A percentile compares a stretch with the other conserved stretches of the same genome.
Conservation (phyloP, 2,113 vertebrate genomes). For the Chloropsis hardwickii region DNA sequence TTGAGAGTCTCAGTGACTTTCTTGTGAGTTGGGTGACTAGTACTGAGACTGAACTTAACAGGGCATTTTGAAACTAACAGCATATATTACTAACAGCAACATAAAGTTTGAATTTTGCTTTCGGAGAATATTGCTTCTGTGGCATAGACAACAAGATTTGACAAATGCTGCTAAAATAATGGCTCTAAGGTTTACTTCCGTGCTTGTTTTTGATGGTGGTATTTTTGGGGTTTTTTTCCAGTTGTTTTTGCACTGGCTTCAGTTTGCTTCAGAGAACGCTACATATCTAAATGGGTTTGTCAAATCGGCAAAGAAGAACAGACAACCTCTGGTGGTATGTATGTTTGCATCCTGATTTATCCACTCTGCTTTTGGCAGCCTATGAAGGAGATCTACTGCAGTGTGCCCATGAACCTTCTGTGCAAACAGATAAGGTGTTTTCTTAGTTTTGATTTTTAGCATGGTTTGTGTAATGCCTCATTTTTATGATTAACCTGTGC, state of each 20-base stretch:
- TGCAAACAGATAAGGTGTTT: neutral
- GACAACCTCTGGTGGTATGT: neutral
- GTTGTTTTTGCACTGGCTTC: neutral
- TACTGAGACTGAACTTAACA: neutral
- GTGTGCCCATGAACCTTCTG: accelerated
- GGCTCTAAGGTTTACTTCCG: neutral
- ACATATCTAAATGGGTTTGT: neutral
- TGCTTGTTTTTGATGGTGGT: neutral
- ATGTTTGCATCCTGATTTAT: neutral
- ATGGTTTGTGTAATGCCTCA: neutral
- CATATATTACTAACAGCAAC: neutral
- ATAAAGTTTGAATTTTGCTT: neutral
- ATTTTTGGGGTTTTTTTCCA: neutral
- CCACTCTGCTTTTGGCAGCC: neutral
- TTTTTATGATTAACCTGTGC: neutral
- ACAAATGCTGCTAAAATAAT: neutral
- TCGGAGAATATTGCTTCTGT: neutral
- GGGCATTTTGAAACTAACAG: neutral
- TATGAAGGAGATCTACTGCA: neutral
- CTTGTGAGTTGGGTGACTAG: neutral
- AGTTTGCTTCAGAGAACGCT: neutral
- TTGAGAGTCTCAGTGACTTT: neutral
- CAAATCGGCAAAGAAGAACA: neutral
- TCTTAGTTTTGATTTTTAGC: neutral
- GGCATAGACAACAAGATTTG: neutral